Evolutionary conservation across 2,113 vertebrate genomes (phyloP).

Genomic region (Hyperopisus bebe): DNA sequence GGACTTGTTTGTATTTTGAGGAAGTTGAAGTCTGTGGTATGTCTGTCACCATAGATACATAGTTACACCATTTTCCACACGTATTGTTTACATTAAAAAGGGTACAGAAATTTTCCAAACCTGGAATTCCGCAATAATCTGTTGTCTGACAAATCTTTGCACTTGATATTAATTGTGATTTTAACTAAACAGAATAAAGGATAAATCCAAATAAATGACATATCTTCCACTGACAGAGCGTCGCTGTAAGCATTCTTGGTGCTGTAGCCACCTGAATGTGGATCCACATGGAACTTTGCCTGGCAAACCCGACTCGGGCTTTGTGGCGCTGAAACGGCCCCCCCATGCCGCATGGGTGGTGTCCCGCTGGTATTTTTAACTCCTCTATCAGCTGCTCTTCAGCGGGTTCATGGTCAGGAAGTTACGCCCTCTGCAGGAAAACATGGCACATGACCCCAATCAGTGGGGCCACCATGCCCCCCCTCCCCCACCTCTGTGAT

Average conservation of each 20-base stretch:
- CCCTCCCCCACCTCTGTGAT: background rate
- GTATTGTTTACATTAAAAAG: background rate
- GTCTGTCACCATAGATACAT: background rate
- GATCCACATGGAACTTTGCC: background rate
- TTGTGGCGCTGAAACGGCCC: background rate
- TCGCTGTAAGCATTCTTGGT: constrained; percentile 79
- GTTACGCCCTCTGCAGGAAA: constrained; percentile 15
- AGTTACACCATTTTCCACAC: background rate
- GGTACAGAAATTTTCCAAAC: background rate
- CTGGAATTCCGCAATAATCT: background rate
- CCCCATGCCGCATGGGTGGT: background rate
- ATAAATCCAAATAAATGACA: background rate
- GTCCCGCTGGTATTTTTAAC: constrained; percentile 11
- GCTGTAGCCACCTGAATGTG: constrained; percentile 89
- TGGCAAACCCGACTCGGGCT: background rate
- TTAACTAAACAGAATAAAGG: background rate
- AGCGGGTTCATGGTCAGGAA: background rate
- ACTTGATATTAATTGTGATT: background rate
- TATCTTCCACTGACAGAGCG: constrained; percentile 72
- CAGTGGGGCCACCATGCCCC: background rate
- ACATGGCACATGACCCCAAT: constrained; percentile 17
- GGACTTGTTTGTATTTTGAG: background rate
- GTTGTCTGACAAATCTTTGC: background rate
- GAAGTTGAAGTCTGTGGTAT: background rate
- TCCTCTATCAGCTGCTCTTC: constrained; percentile 12